A percentile compares a stretch with the other conserved stretches of the same genome.
Evolutionary conservation across 2,888 invertebrate genomes (phyloP).

Genomic region (Acronicta leporina): DNA sequence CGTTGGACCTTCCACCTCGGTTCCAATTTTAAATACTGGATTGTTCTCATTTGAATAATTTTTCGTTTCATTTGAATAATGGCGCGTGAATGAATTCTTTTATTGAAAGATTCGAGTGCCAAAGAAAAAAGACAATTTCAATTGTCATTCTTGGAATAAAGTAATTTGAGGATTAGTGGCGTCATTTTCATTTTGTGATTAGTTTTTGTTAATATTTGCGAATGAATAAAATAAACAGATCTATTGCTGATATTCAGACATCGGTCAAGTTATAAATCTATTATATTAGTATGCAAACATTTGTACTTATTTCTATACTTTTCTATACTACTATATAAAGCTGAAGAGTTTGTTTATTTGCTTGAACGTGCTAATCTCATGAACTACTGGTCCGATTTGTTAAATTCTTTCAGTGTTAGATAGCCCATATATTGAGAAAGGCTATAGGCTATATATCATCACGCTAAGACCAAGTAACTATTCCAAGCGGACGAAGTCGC

Average conservation of each 20-base stretch:
- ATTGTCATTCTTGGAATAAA: conserved; percentile 28
- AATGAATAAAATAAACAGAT: conserved; percentile 4
- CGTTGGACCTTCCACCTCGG: conserved; percentile 27
- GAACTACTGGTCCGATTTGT: no score
- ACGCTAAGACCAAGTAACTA: no score
- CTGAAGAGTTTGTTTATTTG: no score
- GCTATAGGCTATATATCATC: no score
- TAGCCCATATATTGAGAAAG: no score
- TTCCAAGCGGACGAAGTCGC: no score
- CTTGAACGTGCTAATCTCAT: no score
- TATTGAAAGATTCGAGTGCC: conserved; percentile 46
- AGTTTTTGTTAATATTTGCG: conserved; percentile 25
- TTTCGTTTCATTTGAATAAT: conserved; percentile 53
- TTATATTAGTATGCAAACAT: no score
- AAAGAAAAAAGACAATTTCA: conserved; percentile 27
- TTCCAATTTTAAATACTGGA: conserved; percentile 47
- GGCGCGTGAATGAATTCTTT: conserved; percentile 42
- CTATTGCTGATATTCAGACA: neutral
- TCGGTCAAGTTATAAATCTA: no score
- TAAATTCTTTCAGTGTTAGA: no score
- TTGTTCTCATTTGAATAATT: conserved; percentile 55
- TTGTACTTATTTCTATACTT: no score
- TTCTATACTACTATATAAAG: no score
- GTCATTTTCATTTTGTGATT: conserved; percentile 20
- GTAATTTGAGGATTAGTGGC: conserved; percentile 25